A percentile compares a stretch with the other conserved stretches of the same genome.
Conservation (phyloP, 1,140 invertebrate genomes). For the Macrocentrus cingulum region DNA sequence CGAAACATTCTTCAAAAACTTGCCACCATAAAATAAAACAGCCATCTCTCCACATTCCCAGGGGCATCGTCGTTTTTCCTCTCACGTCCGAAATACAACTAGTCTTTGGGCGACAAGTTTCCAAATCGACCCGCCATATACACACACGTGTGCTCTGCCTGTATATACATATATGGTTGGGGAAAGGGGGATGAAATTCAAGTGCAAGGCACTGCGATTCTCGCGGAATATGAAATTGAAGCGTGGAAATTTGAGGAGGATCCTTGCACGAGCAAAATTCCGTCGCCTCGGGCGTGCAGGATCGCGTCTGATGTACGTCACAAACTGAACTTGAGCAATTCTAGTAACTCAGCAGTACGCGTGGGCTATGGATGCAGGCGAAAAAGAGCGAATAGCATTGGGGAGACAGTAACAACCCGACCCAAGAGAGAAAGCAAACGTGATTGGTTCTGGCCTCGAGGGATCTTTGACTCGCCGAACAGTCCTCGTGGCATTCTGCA, state of each 20-base stretch:
- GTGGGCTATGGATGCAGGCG: too few species aligned
- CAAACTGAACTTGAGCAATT: constrained; percentile 24
- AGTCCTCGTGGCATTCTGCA: constrained; percentile 11
- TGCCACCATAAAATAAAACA: constrained; percentile 24
- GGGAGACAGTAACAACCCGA: constrained; percentile 29
- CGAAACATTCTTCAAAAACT: constrained; percentile 22
- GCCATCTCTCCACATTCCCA: neutral
- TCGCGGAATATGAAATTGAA: constrained; percentile 29
- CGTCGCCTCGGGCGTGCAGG: neutral
- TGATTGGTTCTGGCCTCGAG: constrained; percentile 31
- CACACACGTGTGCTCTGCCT: constrained; percentile 4
- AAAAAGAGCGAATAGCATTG: constrained; percentile 3
- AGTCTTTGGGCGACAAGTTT: constrained; percentile 10
- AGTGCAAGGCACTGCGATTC: constrained; percentile 13
- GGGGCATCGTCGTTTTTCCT: constrained; percentile 16
- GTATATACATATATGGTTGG: constrained; percentile 3
- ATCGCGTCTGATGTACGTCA: neutral
- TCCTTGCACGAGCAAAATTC: neutral
- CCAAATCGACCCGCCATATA: neutral
- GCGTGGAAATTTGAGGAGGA: constrained; percentile 1
- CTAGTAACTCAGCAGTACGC: constrained; percentile 26
- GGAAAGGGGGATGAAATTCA: constrained; percentile 8
- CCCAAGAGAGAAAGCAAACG: constrained; percentile 23
- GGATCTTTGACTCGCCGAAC: constrained; percentile 27
- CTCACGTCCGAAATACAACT: constrained; percentile 16